Conservation (phyloP, 2,888 invertebrate genomes). For the Drosophila siamana region DNA sequence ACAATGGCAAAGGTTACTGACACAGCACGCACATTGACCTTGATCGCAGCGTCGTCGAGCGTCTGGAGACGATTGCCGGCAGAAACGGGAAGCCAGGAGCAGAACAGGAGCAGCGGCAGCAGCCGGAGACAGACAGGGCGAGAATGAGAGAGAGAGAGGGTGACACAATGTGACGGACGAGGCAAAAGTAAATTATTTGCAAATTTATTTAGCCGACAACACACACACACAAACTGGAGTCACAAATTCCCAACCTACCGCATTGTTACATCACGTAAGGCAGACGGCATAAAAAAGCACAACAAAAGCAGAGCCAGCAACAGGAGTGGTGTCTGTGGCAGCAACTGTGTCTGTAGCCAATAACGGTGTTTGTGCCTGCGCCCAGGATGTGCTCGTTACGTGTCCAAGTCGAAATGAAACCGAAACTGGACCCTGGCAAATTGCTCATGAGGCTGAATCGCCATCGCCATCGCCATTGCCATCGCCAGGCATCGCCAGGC, state of each 20-base stretch:
- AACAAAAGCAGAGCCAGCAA: conserved; percentile 11
- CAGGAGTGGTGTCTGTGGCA: neutral
- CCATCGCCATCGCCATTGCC: neutral
- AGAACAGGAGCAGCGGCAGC: conserved; percentile 17
- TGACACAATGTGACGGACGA: conserved; percentile 26
- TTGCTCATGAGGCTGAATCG: conserved; percentile 59
- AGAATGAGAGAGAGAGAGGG: conserved; percentile 13
- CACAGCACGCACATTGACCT: conserved; percentile 82
- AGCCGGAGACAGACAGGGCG: conserved; percentile 18
- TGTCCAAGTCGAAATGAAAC: conserved; percentile 72
- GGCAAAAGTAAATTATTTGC: conserved; percentile 72
- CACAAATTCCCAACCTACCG: conserved; percentile 73
- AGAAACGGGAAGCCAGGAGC: conserved; percentile 25
- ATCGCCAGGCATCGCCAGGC: conserved; percentile 29
- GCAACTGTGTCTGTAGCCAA: conserved; percentile 21
- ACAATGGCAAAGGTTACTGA: conserved; percentile 80
- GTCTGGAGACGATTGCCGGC: conserved; percentile 55
- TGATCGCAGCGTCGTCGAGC: conserved; percentile 61
- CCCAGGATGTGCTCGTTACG: conserved; percentile 66
- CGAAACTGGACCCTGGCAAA: conserved; percentile 74
- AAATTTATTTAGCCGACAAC: conserved; percentile 69
- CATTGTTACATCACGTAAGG: conserved; percentile 76
- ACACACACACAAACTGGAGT: conserved; percentile 7
- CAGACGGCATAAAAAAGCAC: conserved; percentile 37
- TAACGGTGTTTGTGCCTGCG: conserved; percentile 49